A percentile compares a stretch with the other conserved stretches of the same genome.
Evolutionary conservation across 2,888 invertebrate genomes (phyloP).

Genomic region (Tipula helvola): DNA sequence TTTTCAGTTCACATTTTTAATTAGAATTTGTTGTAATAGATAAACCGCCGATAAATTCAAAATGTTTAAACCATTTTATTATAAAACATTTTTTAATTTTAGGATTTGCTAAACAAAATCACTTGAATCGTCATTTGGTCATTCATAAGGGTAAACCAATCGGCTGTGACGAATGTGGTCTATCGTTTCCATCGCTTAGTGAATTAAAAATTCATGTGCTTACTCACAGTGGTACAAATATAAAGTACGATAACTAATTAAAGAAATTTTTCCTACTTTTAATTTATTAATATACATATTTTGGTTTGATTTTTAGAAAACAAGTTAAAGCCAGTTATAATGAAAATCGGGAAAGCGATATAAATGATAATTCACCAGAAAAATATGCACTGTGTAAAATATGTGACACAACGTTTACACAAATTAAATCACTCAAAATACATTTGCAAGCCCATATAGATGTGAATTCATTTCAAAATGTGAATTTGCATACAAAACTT

Average conservation of each 20-base stretch:
- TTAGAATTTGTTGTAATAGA: neutral
- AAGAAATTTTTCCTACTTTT: neutral
- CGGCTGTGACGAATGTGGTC: neutral
- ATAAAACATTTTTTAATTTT: conserved; percentile 4
- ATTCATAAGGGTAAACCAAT: conserved; percentile 11
- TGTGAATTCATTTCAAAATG: conserved; percentile 12
- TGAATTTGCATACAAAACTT: conserved; percentile 12
- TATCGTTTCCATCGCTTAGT: neutral
- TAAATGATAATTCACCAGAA: neutral
- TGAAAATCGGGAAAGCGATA: neutral
- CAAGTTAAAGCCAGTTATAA: neutral
- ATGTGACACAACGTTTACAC: conserved; percentile 13
- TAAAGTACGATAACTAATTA: neutral
- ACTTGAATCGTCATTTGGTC: conserved; percentile 15
- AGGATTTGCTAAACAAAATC: conserved; percentile 16
- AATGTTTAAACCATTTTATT: neutral
- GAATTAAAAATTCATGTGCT: neutral
- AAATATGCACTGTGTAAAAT: conserved; percentile 11
- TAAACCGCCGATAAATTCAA: neutral
- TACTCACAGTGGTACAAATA: neutral
- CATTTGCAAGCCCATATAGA: conserved; percentile 12
- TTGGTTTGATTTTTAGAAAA: neutral
- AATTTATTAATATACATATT: neutral
- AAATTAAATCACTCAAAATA: neutral
- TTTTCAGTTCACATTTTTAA: neutral